These are phyloP conservation scores for Archocentrus centrarchus DNA, from an alignment of 2,113 vertebrate genomes.

Conservation along the genomic window DNA sequence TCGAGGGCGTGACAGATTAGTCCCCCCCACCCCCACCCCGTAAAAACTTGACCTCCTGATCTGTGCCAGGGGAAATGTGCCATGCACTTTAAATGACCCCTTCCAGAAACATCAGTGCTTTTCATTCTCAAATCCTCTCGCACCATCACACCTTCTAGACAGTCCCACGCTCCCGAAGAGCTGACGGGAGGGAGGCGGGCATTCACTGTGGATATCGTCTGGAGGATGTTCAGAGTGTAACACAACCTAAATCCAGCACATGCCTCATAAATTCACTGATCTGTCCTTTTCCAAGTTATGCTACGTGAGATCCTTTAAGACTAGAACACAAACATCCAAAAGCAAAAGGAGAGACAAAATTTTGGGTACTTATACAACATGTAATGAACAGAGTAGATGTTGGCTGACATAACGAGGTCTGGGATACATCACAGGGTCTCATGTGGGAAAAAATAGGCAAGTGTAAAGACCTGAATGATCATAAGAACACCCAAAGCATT, in stretches of 20 bases:
- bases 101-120: background rate
- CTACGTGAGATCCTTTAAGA: background rate
- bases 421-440: background rate
- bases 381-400: background rate
- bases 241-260: background rate
- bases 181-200: background rate
- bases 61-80: conserved; percentile 35
- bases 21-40: background rate
- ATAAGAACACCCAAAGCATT: too few relatives aligned
- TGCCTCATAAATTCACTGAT: background rate
- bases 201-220: background rate
- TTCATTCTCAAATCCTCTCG: background rate
- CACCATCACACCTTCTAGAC: conserved; percentile 3
- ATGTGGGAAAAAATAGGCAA: background rate
- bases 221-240: background rate
- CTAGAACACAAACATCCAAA: background rate
- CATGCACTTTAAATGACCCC: conserved; percentile 64
- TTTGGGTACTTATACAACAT: background rate
- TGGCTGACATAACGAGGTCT: background rate
- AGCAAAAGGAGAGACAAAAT: background rate
- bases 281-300: background rate
- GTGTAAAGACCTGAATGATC: too few relatives aligned
- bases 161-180: background rate
- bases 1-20: conserved; percentile 46
- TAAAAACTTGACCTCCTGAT: conserved; percentile 45